A percentile compares a stretch with the other conserved stretches of the same genome.
Conservation (phyloP, 2,888 invertebrate genomes). For the Caenorhabditis wallacei region DNA sequence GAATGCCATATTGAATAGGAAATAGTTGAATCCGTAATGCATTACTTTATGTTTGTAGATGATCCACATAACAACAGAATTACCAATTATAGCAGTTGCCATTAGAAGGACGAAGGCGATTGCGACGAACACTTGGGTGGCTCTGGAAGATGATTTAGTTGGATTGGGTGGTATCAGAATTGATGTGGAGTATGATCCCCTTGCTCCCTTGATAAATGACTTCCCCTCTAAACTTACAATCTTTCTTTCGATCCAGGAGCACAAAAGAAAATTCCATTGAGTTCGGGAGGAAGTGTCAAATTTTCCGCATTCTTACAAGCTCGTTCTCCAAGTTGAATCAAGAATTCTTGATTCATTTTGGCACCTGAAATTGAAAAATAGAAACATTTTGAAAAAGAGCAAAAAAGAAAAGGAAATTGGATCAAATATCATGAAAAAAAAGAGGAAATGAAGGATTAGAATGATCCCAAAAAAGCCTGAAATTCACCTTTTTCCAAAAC, state of each 20-base stretch:
- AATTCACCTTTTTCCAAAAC: neutral
- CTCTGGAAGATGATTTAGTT: conserved; percentile 68
- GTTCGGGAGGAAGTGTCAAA: conserved; percentile 45
- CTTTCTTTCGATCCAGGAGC: conserved; percentile 38
- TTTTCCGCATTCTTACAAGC: conserved; percentile 50
- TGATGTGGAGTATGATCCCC: too few relatives aligned
- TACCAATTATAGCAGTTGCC: conserved; percentile 75
- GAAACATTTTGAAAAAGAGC: neutral
- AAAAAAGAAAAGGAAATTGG: neutral
- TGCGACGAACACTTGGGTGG: conserved; percentile 73
- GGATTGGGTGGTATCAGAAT: too few relatives aligned
- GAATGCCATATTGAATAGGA: conserved; percentile 81
- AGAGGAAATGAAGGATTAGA: conserved; percentile 24
- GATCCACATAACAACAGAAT: conserved; percentile 80
- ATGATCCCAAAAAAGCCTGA: conserved; percentile 25
- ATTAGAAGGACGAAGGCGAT: conserved; percentile 74
- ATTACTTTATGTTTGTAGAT: conserved; percentile 78
- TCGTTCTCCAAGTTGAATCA: conserved; percentile 54
- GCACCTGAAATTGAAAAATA: neutral
- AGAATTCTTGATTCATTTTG: conserved; percentile 49
- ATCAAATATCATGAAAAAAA: neutral
- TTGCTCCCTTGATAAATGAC: too few relatives aligned
- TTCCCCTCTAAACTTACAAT: conserved; percentile 56
- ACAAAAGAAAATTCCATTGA: conserved; percentile 56
- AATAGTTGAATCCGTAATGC: conserved; percentile 80